Conservation (phyloP, 2,113 vertebrate genomes). For the Anolis carolinensis region DNA sequence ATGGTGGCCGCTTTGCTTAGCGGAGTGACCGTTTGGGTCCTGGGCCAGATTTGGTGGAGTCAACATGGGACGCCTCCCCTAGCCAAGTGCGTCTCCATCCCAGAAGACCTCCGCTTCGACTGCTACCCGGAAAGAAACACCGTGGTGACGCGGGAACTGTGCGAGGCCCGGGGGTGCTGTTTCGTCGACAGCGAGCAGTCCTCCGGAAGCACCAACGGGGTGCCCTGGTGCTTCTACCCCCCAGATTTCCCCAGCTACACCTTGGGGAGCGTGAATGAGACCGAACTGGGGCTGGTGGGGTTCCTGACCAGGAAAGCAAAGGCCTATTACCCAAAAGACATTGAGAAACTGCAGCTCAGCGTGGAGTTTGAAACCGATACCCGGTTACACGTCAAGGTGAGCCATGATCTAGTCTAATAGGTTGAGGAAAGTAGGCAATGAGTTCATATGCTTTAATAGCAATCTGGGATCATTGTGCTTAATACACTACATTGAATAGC, state of each 20-base stretch:
- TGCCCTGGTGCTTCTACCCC: conserved; percentile 91
- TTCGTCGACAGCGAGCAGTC: conserved; percentile 64
- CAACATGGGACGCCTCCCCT: fast-evolving
- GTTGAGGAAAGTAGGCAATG: too few relatives aligned
- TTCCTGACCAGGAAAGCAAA: conserved; percentile 73
- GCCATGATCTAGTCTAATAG: background rate
- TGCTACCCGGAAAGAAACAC: conserved; percentile 82
- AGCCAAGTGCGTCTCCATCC: conserved; percentile 68
- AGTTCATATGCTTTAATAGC: too few relatives aligned
- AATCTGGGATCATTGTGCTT: too few relatives aligned
- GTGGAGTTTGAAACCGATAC: conserved; percentile 80
- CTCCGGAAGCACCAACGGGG: conserved; percentile 39
- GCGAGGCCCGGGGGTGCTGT: conserved; percentile 85
- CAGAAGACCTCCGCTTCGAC: conserved; percentile 81
- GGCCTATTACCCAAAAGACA: conserved; percentile 86
- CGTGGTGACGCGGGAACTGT: conserved; percentile 83
- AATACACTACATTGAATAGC: too few relatives aligned
- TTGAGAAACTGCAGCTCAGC: conserved; percentile 77
- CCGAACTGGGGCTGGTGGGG: conserved; percentile 74
- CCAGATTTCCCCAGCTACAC: conserved; percentile 82
- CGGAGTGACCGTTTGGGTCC: conserved; percentile 61
- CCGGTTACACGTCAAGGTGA: conserved; percentile 82
- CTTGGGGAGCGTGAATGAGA: conserved; percentile 74
- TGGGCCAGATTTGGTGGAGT: conserved; percentile 46
- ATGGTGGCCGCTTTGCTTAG: conserved; percentile 48